phyloP scores from a whole-genome alignment of 2,797 vertebrate species.

The Eptatretus atami region DNA sequence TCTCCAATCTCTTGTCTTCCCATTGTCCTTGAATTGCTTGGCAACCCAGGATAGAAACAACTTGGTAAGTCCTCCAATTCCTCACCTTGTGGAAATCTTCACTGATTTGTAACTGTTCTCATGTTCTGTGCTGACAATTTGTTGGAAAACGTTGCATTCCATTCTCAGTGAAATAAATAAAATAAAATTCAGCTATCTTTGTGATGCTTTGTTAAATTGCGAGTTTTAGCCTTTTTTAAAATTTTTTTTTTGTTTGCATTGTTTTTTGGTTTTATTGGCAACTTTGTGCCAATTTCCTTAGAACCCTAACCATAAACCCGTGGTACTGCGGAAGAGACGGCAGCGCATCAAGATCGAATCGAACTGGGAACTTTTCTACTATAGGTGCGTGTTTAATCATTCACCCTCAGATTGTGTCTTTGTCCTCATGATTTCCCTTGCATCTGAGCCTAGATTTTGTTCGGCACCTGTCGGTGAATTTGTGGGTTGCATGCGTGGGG shows the following conservation, averaged over 20 bases:
- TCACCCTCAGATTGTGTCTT: slow-evolving; percentile 3
- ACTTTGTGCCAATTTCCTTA: slow-evolving; percentile 11
- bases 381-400: slow-evolving; percentile 25
- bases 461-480: not conserved
- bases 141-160: too few species aligned
- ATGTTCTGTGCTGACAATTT: too few species aligned
- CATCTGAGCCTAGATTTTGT: not conserved
- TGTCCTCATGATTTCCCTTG: not conserved
- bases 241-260: not conserved
- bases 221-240: not conserved
- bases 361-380: slow-evolving; percentile 98
- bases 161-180: not conserved
- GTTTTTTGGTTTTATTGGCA: not conserved
- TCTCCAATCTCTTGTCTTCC: slow-evolving; percentile 19
- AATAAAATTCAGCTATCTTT: not conserved
- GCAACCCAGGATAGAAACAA: slow-evolving; percentile 92
- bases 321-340: slow-evolving; percentile 68
- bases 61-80: slow-evolving; percentile 43
- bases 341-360: slow-evolving; percentile 95
- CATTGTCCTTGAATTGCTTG: slow-evolving; percentile 26
- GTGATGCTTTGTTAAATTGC: not conserved
- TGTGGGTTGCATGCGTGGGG: not conserved
- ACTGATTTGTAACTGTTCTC: slow-evolving; percentile 5
- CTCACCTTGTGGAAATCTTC: slow-evolving; percentile 12
- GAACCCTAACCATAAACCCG: slow-evolving; percentile 89